Evolutionary conservation across 1,140 invertebrate genomes (phyloP).

Genomic region (Cotesia glomerata): DNA sequence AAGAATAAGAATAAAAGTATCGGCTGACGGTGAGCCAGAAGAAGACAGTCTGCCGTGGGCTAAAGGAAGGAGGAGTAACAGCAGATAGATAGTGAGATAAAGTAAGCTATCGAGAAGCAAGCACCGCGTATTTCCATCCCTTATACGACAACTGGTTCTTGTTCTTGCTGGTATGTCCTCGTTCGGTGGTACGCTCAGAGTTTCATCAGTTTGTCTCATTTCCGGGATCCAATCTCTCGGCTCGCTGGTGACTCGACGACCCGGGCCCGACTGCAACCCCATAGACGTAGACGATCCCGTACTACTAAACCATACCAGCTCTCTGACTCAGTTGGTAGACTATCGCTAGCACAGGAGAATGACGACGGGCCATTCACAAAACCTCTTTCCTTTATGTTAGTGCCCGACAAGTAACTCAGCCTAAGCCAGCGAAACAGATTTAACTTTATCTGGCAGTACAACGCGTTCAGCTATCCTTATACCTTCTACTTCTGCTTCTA

Average conservation of each 20-base stretch:
- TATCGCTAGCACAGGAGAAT: too few relatives aligned
- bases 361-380: not conserved
- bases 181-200: conserved; percentile 31
- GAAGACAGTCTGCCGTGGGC: not conserved
- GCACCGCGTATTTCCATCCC: conserved; percentile 46
- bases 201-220: conserved; percentile 61
- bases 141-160: conserved; percentile 13
- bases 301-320: conserved; percentile 40
- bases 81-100: conserved; percentile 56
- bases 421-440: conserved; percentile 35
- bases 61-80: conserved; percentile 31
- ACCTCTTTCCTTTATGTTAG: not conserved
- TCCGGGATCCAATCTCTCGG: conserved; percentile 59
- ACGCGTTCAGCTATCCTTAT: conserved; percentile 26
- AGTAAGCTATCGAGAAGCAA: conserved; percentile 47
- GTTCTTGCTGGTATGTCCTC: not conserved
- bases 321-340: not conserved
- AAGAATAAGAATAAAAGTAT: not conserved
- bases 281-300: conserved; percentile 26
- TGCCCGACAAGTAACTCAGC: conserved; percentile 10
- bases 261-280: conserved; percentile 32
- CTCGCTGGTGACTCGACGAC: conserved; percentile 44
- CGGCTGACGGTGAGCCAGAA: conserved; percentile 12
- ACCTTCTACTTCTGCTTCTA: conserved; percentile 3
- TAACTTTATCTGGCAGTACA: conserved; percentile 40